Percentiles rank a stretch among this genome's conserved stretches.
Conservation (phyloP, 2,888 invertebrate genomes). For the Vandiemenella viatica region DNA sequence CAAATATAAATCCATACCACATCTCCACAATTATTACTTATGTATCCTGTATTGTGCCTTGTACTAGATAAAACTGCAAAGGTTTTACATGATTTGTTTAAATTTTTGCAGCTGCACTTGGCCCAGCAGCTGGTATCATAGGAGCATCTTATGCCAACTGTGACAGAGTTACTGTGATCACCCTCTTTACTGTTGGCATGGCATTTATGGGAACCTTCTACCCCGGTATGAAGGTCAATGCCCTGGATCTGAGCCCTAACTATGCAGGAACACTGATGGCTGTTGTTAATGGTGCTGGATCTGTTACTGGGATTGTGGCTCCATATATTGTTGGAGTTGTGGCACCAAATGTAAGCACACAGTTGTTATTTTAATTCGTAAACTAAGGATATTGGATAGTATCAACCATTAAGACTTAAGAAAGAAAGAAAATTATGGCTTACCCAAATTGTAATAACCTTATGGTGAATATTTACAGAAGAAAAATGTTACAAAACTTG, state of each 20-base stretch:
- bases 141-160: conserved; percentile 56
- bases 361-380: background rate
- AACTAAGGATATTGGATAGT: too few species aligned
- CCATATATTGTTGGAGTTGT: conserved; percentile 50
- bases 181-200: conserved; percentile 50
- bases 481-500: too few species aligned
- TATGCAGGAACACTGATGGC: conserved; percentile 54
- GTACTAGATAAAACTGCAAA: background rate
- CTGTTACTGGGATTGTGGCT: conserved; percentile 53
- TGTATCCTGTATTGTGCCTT: too few species aligned
- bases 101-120: conserved; percentile 31
- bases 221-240: conserved; percentile 54
- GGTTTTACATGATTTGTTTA: background rate
- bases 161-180: conserved; percentile 40
- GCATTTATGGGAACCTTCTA: conserved; percentile 55
- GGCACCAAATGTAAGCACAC: conserved; percentile 43
- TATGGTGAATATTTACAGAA: too few species aligned
- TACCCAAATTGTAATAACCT: too few species aligned
- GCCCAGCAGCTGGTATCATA: conserved; percentile 50
- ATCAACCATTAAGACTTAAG: too few species aligned
- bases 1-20: background rate
- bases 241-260: conserved; percentile 48
- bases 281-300: conserved; percentile 54
- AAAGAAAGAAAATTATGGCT: too few species aligned
- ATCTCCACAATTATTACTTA: too few species aligned